phyloP scores from a whole-genome alignment of 1,140 invertebrate genomes.

The Zophobas atratus region DNA sequence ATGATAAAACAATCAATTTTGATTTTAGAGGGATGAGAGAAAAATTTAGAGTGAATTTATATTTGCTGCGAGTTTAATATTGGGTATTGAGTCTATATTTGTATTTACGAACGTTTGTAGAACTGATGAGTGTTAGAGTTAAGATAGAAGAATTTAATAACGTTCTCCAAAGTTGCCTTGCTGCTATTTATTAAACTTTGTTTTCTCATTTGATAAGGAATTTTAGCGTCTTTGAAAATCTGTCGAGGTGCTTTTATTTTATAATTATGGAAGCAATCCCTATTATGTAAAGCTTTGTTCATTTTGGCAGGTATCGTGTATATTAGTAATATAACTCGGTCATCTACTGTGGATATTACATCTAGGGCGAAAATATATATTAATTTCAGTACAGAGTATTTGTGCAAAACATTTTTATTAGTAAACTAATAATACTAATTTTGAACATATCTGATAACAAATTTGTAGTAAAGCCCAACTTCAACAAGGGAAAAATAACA shows the following conservation, averaged over 20 bases:
- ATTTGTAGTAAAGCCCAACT: too few relatives aligned
- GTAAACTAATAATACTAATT: neutral
- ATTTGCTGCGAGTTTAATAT: constrained; percentile 27
- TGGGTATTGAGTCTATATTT: constrained; percentile 12
- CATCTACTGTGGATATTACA: too few relatives aligned
- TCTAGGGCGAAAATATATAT: too few relatives aligned
- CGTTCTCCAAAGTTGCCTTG: constrained; percentile 4
- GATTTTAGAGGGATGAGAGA: constrained; percentile 5
- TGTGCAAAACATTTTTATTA: neutral
- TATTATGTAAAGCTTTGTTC: too few relatives aligned
- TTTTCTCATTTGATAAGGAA: constrained; percentile 1
- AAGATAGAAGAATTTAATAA: constrained; percentile 40
- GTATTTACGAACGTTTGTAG: constrained; percentile 4
- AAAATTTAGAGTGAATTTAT: constrained; percentile 15
- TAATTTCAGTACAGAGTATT: neutral
- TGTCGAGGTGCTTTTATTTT: neutral
- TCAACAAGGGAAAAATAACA: too few relatives aligned
- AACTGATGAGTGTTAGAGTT: constrained; percentile 31
- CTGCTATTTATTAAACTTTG: constrained; percentile 30
- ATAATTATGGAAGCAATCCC: too few relatives aligned
- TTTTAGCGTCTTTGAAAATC: neutral
- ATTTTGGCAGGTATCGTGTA: too few relatives aligned
- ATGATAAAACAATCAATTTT: neutral
- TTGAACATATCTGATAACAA: too few relatives aligned
- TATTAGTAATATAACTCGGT: too few relatives aligned